Evolutionary conservation across 2,888 invertebrate species (phyloP).

Genomic region (Acanthosepion pharaonis): DNA sequence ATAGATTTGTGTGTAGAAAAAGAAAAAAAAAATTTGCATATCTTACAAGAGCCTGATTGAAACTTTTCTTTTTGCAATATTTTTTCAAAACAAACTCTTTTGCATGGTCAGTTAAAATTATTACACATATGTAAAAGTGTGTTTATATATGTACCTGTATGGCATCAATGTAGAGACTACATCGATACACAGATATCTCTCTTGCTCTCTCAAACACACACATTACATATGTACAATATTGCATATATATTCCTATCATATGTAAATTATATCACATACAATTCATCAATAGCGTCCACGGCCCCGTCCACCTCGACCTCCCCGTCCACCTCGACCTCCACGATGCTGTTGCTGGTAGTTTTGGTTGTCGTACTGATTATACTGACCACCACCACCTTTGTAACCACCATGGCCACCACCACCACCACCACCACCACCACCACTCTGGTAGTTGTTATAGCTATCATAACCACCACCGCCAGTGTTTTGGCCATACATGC

Average conservation of each 20-base stretch:
- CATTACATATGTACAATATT: neutral
- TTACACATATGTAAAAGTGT: conserved; percentile 44
- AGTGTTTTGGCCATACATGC: conserved; percentile 74
- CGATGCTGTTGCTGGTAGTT: conserved; percentile 44
- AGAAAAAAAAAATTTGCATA: neutral
- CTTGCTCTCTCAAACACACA: conserved; percentile 14
- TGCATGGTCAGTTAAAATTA: neutral
- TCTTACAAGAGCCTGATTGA: neutral
- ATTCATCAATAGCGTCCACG: conserved; percentile 53
- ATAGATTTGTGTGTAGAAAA: neutral
- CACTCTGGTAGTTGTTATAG: conserved; percentile 71
- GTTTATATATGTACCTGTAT: conserved; percentile 35
- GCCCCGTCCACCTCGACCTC: conserved; percentile 51
- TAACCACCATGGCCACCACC: conserved; percentile 50
- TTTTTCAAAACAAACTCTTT: neutral
- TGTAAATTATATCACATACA: conserved; percentile 49
- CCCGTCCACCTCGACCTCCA: conserved; percentile 53
- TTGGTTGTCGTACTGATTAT: conserved; percentile 16
- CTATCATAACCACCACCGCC: conserved; percentile 74
- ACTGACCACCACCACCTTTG: conserved; percentile 51
- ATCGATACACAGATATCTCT: neutral
- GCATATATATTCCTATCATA: neutral
- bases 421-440: conserved; percentile 71
- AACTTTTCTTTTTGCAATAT: neutral
- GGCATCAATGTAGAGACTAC: neutral